Base-by-base conservation (phyloP, 2,797 vertebrate species). In the Champsocephalus esox region DNA sequence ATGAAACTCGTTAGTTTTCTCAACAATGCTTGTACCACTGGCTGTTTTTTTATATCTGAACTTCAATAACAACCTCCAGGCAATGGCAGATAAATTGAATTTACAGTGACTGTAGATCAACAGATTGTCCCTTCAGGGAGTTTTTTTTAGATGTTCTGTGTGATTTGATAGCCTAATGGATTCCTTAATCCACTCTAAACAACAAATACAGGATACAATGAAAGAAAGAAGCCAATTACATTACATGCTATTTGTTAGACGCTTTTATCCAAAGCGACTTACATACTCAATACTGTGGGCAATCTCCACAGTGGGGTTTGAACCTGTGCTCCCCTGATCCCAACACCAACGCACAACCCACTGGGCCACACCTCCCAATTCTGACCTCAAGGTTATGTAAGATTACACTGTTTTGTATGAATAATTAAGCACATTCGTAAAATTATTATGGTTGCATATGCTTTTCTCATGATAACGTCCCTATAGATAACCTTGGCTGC, bases 1-100 rank as follows among this genome's bases (percentile, higher is more conserved):
- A 67, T 50, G 55, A 50, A 44, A 64, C n/a, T 48, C 57, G 38
- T 41, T 54, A 14, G 13, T 13, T 73, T 77, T 79, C 58, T 70
- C 11, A 38, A 66, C 13, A 63, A 24, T 75, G 51, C 24, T 50
- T 60, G 34, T 9, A 61, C 64, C 61, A 57, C 41, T 19, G 63
- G 54, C 62, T 55, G 28, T 79, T 75, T 81, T 81, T 77, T 78
- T 49, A 66, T 56, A 24, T 66, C 59, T 51, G 16, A 66, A 70
- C 69, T 82, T 59, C 51, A 80, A 72, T 72, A 79, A 73, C 67
- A 81, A 72, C 34, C 70, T 67, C 24, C 6, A 74, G 63, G 75
- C 77, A 79, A 46, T 70, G 80, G 63, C 34, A 72, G 19, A 45
- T 77, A 75, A 70, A 87, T 73, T 72, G 3, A 78, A 80, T 87